Percentiles rank a stretch among this genome's conserved stretches.
These are phyloP conservation scores for Helicoverpa assulta DNA, from an alignment of 2,888 invertebrate genomes.

Conservation along the genomic window DNA sequence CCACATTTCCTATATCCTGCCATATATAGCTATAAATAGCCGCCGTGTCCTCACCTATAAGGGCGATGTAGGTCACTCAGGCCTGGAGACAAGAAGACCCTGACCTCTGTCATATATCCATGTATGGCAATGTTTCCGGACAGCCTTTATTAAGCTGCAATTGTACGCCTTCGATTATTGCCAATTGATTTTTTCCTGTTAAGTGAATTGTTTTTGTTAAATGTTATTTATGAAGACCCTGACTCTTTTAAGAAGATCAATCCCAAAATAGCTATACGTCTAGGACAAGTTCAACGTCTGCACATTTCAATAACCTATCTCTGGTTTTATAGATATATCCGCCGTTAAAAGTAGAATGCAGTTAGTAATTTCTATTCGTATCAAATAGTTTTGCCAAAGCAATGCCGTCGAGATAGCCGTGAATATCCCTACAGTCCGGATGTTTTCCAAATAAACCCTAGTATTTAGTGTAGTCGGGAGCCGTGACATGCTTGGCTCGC, in stretches of 20 bases:
- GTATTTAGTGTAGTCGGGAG: not conserved
- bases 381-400: not conserved
- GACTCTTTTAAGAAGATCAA: no score
- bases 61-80: conserved; percentile 38
- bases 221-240: no score
- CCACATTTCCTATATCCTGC: conserved; percentile 3
- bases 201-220: no score
- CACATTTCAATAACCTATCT: no score
- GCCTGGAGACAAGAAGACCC: conserved; percentile 18
- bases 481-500: not conserved
- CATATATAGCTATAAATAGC: conserved; percentile 1
- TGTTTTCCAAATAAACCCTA: not conserved
- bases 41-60: conserved; percentile 10
- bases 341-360: no score
- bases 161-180: conserved; percentile 10
- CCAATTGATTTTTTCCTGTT: conserved; percentile 17
- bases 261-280: no score
- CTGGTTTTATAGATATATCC: no score
- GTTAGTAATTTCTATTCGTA: not conserved
- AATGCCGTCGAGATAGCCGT: not conserved
- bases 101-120: conserved; percentile 36
- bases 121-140: conserved; percentile 33
- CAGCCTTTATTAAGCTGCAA: conserved; percentile 7
- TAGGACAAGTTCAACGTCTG: no score
- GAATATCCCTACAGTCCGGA: not conserved